These are phyloP conservation scores for Neuroscelio doddi DNA, from an alignment of 2,888 invertebrate genomes.

Conservation along the genomic window DNA sequence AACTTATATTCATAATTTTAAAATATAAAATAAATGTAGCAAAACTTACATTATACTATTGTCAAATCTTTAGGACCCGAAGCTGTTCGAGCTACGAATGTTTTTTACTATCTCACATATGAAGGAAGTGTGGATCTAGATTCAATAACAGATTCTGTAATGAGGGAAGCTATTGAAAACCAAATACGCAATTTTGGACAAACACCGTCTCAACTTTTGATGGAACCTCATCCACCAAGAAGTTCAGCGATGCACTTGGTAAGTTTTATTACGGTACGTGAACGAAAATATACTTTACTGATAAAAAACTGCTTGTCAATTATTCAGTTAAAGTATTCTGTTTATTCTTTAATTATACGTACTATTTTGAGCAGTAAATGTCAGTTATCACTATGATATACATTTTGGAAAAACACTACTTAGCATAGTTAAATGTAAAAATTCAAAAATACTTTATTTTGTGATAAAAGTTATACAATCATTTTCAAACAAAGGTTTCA, in stretches of 20 bases:
- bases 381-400: too few species aligned
- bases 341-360: too few species aligned
- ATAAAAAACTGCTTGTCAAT: too few species aligned
- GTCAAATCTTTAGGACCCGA: conserved; percentile 82
- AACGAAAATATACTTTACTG: background rate
- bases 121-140: conserved; percentile 97
- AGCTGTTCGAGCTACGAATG: conserved; percentile 97
- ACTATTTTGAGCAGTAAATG: too few species aligned
- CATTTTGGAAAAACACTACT: too few species aligned
- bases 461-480: too few species aligned
- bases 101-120: conserved; percentile 99
- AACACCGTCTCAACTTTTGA: conserved; percentile 96
- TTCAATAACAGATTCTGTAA: conserved; percentile 89
- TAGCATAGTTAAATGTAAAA: too few species aligned
- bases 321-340: too few species aligned
- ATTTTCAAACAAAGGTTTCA: too few species aligned
- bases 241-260: conserved; percentile 96
- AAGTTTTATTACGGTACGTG: conserved; percentile 51
- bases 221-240: conserved; percentile 98
- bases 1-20: too few species aligned
- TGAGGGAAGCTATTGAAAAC: conserved; percentile 94
- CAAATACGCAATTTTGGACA: conserved; percentile 99
- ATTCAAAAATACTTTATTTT: too few species aligned
- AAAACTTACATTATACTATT: background rate
- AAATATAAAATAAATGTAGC: too few species aligned